Evolutionary conservation across 2,888 invertebrate species (phyloP), one percentile per base, ranked within the genome.

Genomic region (Clostera curtula): DNA sequence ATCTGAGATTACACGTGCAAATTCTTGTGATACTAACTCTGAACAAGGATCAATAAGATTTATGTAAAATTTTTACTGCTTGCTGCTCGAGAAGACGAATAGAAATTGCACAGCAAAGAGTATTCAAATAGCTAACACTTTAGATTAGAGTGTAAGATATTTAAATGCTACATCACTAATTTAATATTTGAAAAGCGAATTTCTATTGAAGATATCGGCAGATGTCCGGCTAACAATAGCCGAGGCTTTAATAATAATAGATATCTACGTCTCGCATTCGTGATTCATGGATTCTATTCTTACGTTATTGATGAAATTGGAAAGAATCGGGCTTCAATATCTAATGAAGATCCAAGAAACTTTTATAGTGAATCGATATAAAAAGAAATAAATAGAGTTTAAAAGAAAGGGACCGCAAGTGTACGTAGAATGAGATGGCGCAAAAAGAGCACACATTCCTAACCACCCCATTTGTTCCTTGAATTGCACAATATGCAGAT

Each of bases 141-240:
- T n/a, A n/a, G n/a, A n/a, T n/a, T n/a, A n/a, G n/a, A 21, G 27
- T 34, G 43, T 36, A 36, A 41, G 34, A 42, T 36, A 40, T 38
- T 33, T 40, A 44, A 36, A 43, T 43, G 49, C 47, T 42, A 34
- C 32, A 52, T 56, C 53, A 56, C 42, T 44, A 47, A 56, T 47
- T 41, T 44, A 44, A 47, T 40, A 34, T 38, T 26, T 44, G 47
- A 44, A 44, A 52, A 54, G 37, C 35, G 42, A 45, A 50, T 63
- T 52, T 49, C 47, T 47, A 50, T 53, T 46, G 56, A 51, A 52
- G 45, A 51, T 52, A 47, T 45, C 55, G 64, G 48, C 72, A 72
- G 67, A 70, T 68, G 69, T 59, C 56, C 49, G 40, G 30, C 30
- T 42, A 65, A 68, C 69, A 68, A 68, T 63, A 40, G 53, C 29